Base-by-base conservation (phyloP, 2,797 vertebrate species). In the Ctenosaura bakeri region DNA sequence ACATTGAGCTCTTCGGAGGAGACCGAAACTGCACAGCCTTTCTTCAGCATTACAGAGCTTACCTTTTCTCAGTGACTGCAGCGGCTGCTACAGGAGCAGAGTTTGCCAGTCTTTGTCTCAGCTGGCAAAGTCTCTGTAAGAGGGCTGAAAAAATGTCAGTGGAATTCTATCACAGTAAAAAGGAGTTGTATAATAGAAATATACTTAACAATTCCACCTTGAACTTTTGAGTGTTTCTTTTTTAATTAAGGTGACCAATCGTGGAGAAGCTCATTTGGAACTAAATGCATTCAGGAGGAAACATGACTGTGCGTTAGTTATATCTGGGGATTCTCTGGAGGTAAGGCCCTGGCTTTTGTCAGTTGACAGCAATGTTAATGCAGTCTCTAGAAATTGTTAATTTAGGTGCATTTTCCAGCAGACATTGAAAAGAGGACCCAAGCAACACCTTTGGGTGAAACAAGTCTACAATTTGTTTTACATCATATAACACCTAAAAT, bases 241-340 rank as follows among this genome's bases (percentile, higher is more conserved):
- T 92, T 90, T 93, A 90, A 92, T 97, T 90, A 95, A 99, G 99
- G 98, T 99, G 87, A 97, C 97, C 1, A 99, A 91, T 96, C 97
- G 99, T 91, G 98, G 98, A 92, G 99, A 99, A 94, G 99, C 99
- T 96, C 99, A 99, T 96, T 97, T 99, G 96, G 99, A 99, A 96
- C 97, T 99, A 76, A 99, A 99, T 91, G 98, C 99, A 93, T 99
- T 99, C 97, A 98, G 99, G 83, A 98, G 98, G 96, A 99, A 99
- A 95, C 98, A 99, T 35, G 99, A 99, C 96, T 99, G 99, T 93
- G 98, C 98, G 56, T 98, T 99, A 97, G 99, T 99, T 95, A 98
- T 99, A 96, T 98, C 99, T 50, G 99, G 99, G 93, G 99, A 99
- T 96, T 99, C 99, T 74, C 97, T 99, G 91, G 99, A 99, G 98